Conservation (phyloP, 2,888 invertebrate genomes). For the Carterocephalus palaemon region DNA sequence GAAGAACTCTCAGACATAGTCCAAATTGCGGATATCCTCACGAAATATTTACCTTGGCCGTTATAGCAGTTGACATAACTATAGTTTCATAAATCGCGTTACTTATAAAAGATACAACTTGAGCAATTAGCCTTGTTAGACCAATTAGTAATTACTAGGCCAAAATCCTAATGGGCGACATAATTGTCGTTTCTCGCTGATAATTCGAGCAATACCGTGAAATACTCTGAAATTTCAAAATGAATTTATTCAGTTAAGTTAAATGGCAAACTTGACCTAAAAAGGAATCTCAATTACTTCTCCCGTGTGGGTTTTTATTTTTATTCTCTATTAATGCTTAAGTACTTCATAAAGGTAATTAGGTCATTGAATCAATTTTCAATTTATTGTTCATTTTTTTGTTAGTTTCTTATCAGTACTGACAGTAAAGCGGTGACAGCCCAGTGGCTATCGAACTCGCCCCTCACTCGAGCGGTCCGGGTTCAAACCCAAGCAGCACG, state of each 20-base stretch:
- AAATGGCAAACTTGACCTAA: conserved; percentile 24
- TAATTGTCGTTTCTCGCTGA: neutral
- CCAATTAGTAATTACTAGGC: conserved; percentile 8
- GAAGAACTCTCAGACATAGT: no score
- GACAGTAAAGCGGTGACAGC: neutral
- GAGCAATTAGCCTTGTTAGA: no score
- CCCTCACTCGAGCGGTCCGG: no score
- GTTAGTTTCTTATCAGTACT: neutral
- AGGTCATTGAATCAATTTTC: conserved; percentile 4
- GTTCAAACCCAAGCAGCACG: no score
- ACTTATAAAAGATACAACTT: no score
- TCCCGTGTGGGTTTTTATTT: conserved; percentile 16
- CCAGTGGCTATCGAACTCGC: neutral
- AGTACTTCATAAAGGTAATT: conserved; percentile 6
- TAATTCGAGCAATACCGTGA: neutral
- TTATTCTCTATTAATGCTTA: conserved; percentile 9
- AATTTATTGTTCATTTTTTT: neutral
- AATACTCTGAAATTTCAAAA: conserved; percentile 24
- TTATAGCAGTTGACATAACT: no score
- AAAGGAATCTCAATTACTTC: conserved; percentile 19
- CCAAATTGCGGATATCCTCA: no score
- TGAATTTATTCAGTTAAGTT: conserved; percentile 24
- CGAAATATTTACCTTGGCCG: no score
- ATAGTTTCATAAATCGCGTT: no score
- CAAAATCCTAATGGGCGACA: no score